phyloP scores from a whole-genome alignment of 2,797 vertebrate species.

The Petrocephalus schoutedeni region DNA sequence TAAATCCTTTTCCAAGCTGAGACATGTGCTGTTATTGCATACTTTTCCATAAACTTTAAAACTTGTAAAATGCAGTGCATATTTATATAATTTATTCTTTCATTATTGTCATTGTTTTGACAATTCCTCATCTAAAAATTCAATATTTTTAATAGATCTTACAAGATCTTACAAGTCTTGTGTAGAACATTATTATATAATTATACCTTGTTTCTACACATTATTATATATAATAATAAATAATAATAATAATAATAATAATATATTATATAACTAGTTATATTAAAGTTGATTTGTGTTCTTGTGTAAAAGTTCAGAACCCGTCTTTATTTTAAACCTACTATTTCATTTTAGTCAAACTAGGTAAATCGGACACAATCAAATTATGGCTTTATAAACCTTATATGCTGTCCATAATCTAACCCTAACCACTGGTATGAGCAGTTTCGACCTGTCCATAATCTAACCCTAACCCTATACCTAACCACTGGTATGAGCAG shows the following conservation, averaged over 20 bases:
- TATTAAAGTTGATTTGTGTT: background rate
- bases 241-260: too few relatives aligned
- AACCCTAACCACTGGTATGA: background rate
- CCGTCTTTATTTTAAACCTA: background rate
- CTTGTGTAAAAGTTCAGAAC: background rate
- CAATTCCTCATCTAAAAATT: too few relatives aligned
- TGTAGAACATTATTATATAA: too few relatives aligned
- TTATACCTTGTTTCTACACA: too few relatives aligned
- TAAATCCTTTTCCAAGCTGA: background rate
- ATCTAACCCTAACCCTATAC: too few relatives aligned
- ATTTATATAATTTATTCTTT: too few relatives aligned
- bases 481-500: background rate
- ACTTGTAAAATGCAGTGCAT: too few relatives aligned
- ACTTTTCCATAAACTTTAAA: background rate
- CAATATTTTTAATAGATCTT: too few relatives aligned
- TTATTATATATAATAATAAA: too few relatives aligned
- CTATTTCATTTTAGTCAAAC: background rate
- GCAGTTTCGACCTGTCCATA: background rate
- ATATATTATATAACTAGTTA: background rate
- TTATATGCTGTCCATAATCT: background rate
- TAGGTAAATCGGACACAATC: background rate
- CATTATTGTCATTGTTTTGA: too few relatives aligned
- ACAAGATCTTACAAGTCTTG: too few relatives aligned
- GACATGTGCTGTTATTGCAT: background rate
- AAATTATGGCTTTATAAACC: background rate